These are phyloP conservation scores for Erpetoichthys calabaricus DNA, from an alignment of 2,797 vertebrate species.

Conservation along the genomic window DNA sequence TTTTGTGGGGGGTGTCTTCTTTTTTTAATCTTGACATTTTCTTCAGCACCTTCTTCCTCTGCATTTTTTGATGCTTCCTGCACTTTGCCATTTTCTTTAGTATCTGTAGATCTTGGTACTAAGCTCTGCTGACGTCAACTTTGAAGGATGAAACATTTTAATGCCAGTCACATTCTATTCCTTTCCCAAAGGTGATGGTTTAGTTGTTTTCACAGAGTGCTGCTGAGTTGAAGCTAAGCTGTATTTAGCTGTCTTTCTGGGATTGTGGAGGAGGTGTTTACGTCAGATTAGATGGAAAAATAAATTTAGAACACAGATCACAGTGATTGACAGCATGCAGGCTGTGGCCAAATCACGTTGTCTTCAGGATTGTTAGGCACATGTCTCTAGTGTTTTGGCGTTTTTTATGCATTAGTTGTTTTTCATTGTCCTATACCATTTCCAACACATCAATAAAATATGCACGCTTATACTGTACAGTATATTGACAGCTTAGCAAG, in stretches of 20 bases:
- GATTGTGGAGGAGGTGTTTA: not conserved
- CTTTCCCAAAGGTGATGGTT: slow-evolving; percentile 14
- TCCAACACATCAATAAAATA: no score
- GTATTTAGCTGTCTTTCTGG: slow-evolving; percentile 11
- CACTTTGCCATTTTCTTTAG: slow-evolving; percentile 7
- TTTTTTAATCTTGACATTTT: not conserved
- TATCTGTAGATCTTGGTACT: slow-evolving; percentile 32
- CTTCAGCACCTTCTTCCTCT: not conserved
- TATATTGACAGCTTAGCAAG: no score
- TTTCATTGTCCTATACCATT: no score
- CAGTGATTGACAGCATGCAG: no score
- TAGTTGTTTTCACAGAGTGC: not conserved
- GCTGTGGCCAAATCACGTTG: no score
- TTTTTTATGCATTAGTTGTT: no score
- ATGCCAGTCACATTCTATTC: slow-evolving; percentile 19
- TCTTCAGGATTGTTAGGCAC: no score
- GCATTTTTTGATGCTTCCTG: slow-evolving; percentile 13
- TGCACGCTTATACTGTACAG: no score
- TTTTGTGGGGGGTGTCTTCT: not conserved
- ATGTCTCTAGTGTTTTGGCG: no score
- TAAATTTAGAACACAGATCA: not conserved
- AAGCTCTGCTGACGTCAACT: slow-evolving; percentile 29
- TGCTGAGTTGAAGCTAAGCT: slow-evolving; percentile 14
- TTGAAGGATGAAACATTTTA: slow-evolving; percentile 17
- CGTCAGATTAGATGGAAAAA: not conserved